Conservation (phyloP, 92 coral and sea anemone species). For the Montipora capitata region DNA sequence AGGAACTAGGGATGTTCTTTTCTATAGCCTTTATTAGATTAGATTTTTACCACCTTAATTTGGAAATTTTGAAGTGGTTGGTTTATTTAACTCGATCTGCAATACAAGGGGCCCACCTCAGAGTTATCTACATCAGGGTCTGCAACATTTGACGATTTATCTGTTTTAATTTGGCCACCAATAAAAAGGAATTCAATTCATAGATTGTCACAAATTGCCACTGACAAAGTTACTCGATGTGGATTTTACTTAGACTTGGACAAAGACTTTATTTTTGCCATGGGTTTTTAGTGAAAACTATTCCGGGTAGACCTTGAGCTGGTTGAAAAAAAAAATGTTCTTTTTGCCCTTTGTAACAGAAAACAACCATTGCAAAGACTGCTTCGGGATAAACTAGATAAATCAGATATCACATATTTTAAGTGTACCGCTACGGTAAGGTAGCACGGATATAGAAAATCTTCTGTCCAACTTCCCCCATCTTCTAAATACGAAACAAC, state of each 20-base stretch:
- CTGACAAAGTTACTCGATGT: background rate
- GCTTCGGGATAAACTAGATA: background rate
- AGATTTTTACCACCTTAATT: too few species aligned
- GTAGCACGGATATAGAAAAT: background rate
- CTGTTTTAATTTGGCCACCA: too few species aligned
- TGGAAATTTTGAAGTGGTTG: too few species aligned
- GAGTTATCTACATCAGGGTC: too few species aligned
- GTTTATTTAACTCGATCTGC: too few species aligned
- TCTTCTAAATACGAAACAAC: background rate
- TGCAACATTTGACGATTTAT: too few species aligned
- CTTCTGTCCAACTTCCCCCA: too few species aligned
- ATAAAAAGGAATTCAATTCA: background rate
- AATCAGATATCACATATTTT: background rate
- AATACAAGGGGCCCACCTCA: too few species aligned
- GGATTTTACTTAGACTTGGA: background rate
- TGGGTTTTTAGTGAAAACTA: background rate
- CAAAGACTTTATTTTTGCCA: background rate
- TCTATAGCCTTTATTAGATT: too few species aligned
- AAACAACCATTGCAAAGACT: background rate
- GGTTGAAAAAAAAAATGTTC: background rate
- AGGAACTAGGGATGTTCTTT: too few species aligned
- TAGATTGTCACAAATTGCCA: background rate
- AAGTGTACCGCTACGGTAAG: background rate
- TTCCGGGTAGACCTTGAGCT: background rate
- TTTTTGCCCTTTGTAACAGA: background rate